Evolutionary conservation across 2,888 invertebrate species (phyloP), one percentile per base, ranked within the genome.

Genomic region (Eupithecia exiguata): DNA sequence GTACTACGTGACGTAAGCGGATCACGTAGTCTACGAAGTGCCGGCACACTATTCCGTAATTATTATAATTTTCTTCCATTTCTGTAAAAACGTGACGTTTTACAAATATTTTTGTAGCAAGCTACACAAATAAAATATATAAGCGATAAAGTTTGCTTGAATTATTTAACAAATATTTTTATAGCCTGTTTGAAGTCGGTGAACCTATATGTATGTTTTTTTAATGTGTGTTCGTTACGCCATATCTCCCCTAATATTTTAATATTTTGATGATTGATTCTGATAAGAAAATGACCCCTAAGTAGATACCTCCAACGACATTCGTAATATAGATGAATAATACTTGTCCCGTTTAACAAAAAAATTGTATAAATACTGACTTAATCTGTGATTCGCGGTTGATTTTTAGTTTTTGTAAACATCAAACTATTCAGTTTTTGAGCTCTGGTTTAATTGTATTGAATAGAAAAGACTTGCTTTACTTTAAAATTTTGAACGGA

Each of bases 21-120:
- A 40, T 43, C 66, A 66, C 66, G 66, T 66, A 40, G 21, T 14
- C 21, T 21, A 43, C 43, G 66, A 43, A 66, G 40, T 40, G 65
- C 65, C 36, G 40, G 1, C 14, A 6, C 49, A 65, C 65, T 66
- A 66, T 40, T 25, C 66, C 5, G 66, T 66, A 16, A 66, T 66
- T 66, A 66, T 66, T 40, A 16, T 40, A 38, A 70, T 70, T 63
- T 62, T 21, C 66, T 38, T 43, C 66, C n/a, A 40, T 66, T 43
- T 40, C 30, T 35, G 62, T 62, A 25, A 25, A 53, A 25, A 58
- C 25, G 58, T 58, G 58, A 12, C 5, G 58, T 25, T 58, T 53
- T 25, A 14, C 4, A 25, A 25, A 58, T 58, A 58, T 58, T 58
- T 53, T 25, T 58, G 25, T 25, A 53, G 5, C 21, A 53, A 53